Evolutionary conservation across 2,888 invertebrate genomes (phyloP).

Genomic region (Panopea generosa): DNA sequence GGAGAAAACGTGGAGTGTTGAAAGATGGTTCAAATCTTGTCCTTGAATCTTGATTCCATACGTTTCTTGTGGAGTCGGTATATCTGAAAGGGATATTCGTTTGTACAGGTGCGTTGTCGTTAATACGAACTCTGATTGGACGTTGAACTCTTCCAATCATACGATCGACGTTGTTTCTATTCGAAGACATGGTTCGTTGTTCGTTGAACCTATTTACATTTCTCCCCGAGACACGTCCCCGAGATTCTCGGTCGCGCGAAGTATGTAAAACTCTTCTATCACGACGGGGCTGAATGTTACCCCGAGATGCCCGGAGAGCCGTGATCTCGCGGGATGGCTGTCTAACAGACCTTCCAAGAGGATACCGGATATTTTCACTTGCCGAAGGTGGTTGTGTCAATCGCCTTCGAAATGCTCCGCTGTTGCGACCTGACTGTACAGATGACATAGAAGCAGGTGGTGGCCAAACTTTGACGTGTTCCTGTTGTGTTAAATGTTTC

Average conservation of each 20-base stretch:
- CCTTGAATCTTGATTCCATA: conserved; percentile 25
- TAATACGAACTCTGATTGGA: neutral
- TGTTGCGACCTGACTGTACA: neutral
- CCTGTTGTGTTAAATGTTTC: conserved; percentile 33
- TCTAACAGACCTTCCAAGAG: too few relatives aligned
- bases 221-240: too few relatives aligned
- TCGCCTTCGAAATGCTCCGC: neutral
- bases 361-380: too few relatives aligned
- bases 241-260: too few relatives aligned
- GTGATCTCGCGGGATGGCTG: neutral
- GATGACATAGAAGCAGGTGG: neutral
- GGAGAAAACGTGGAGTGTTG: conserved; percentile 24
- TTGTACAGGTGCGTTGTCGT: neutral
- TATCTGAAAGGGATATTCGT: neutral
- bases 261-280: neutral
- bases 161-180: too few relatives aligned
- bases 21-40: conserved; percentile 20
- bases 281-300: neutral
- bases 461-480: conserved; percentile 46
- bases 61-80: conserved; percentile 30
- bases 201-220: too few relatives aligned
- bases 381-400: too few relatives aligned
- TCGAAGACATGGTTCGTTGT: too few relatives aligned
- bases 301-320: neutral
- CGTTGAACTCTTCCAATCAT: too few relatives aligned